These are phyloP conservation scores for Bos indicus DNA, from an alignment of 2,113 vertebrate species.

Conservation along the genomic window DNA sequence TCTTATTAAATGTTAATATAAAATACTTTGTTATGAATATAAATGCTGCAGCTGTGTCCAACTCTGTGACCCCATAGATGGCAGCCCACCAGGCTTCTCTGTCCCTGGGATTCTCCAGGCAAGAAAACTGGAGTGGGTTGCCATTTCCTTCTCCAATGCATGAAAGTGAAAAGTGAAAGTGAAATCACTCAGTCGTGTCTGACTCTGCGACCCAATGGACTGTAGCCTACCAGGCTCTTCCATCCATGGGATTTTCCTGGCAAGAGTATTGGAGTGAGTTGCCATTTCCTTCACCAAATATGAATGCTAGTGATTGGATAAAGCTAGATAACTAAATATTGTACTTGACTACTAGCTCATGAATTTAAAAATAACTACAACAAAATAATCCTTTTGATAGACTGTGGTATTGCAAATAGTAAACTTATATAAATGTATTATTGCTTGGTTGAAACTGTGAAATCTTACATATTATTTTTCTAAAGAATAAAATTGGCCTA, in stretches of 20 bases:
- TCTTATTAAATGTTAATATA: not conserved
- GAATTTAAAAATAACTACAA: not conserved
- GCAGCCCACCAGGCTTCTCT: not conserved
- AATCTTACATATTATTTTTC: not conserved
- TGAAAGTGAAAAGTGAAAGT: not conserved
- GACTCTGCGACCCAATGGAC: rapidly evolving
- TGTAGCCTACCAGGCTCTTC: not conserved
- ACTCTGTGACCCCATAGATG: not conserved
- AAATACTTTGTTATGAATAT: not conserved
- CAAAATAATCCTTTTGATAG: not conserved
- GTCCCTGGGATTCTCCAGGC: not conserved
- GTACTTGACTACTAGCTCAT: not conserved
- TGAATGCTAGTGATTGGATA: not conserved
- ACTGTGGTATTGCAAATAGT: not conserved
- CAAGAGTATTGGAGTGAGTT: not conserved
- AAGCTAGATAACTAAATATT: not conserved
- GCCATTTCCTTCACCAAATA: not conserved
- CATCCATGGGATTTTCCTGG: not conserved
- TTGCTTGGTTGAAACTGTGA: not conserved
- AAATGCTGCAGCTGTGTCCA: not conserved
- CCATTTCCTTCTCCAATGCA: not conserved
- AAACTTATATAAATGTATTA: not conserved
- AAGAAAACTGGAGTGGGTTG: not conserved
- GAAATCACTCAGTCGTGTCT: rapidly evolving
- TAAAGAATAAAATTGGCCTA: not conserved